Conservation (phyloP, 2,797 vertebrate species). For the Bryconaethiops microstoma region DNA sequence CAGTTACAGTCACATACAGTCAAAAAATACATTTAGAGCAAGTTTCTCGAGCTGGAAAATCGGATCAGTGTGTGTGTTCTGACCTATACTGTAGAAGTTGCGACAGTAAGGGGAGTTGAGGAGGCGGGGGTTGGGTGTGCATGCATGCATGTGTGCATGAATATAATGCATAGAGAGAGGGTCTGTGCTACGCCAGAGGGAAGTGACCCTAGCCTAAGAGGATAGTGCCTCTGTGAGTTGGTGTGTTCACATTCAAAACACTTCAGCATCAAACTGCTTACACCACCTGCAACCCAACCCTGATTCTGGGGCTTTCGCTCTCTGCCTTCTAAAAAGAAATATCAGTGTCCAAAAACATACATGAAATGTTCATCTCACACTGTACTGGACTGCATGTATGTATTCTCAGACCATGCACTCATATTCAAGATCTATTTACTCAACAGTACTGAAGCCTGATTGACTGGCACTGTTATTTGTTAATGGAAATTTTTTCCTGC, state of each 20-base stretch:
- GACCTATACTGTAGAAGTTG: slow-evolving; percentile 65
- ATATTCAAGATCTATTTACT: too few species aligned
- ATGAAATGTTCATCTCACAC: background rate
- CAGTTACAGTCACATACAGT: slow-evolving; percentile 31
- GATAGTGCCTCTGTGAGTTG: slow-evolving; percentile 54
- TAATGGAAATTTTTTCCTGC: too few species aligned
- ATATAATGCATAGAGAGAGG: slow-evolving; percentile 56
- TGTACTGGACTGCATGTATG: background rate
- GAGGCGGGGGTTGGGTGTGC: slow-evolving; percentile 34
- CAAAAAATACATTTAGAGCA: slow-evolving; percentile 72
- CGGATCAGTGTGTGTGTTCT: slow-evolving; percentile 75
- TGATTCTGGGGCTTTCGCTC: background rate
- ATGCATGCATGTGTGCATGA: slow-evolving; percentile 51
- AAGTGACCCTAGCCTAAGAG: slow-evolving; percentile 63
- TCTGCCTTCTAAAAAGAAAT: background rate
- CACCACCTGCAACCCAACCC: background rate
- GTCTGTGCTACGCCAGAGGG: slow-evolving; percentile 56
- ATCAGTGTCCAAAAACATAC: background rate
- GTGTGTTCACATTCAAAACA: slow-evolving; percentile 60
- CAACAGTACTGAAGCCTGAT: too few species aligned
- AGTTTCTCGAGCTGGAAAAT: slow-evolving; percentile 76
- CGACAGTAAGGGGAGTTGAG: slow-evolving; percentile 59
- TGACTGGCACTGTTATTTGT: too few species aligned
- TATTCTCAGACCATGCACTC: background rate
- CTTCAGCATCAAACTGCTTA: slow-evolving; percentile 53